A percentile compares a stretch with the other conserved stretches of the same genome.
These are phyloP conservation scores for Trisateles emortualis DNA, from an alignment of 2,888 invertebrate species.

Conservation along the genomic window DNA sequence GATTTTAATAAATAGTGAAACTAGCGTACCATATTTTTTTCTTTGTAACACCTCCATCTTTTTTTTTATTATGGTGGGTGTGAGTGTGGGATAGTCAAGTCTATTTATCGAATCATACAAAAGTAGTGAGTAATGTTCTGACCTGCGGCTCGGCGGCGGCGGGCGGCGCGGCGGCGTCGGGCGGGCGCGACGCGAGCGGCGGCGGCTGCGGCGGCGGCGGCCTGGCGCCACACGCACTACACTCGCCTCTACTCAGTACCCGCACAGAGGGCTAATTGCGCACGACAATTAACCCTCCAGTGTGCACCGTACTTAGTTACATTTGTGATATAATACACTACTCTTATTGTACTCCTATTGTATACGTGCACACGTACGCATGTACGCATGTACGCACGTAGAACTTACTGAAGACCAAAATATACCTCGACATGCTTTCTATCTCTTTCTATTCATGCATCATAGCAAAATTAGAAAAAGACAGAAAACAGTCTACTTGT, in stretches of 20 bases:
- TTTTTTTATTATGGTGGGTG: too few species aligned
- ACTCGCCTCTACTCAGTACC: slow-evolving; percentile 72
- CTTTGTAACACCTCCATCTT: too few species aligned
- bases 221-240: slow-evolving; percentile 73
- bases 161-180: slow-evolving; percentile 9
- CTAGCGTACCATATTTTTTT: too few species aligned
- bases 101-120: too few species aligned
- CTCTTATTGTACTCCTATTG: not conserved
- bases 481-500: too few species aligned
- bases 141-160: slow-evolving; percentile 14
- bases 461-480: too few species aligned
- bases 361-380: not conserved
- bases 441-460: too few species aligned
- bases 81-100: too few species aligned
- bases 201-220: slow-evolving; percentile 57
- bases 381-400: too few species aligned
- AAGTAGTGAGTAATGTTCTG: slow-evolving; percentile 2
- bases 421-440: too few species aligned
- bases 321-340: slow-evolving; percentile 12
- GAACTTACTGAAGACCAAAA: too few species aligned
- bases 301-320: not conserved
- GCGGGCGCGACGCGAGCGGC: slow-evolving; percentile 40
- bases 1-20: too few species aligned
- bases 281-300: slow-evolving; percentile 67
- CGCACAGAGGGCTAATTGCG: slow-evolving; percentile 64